Percentiles rank a stretch among this genome's conserved stretches.
Evolutionary conservation across 2,113 vertebrate genomes (phyloP).

Genomic region (Mungos mungo): DNA sequence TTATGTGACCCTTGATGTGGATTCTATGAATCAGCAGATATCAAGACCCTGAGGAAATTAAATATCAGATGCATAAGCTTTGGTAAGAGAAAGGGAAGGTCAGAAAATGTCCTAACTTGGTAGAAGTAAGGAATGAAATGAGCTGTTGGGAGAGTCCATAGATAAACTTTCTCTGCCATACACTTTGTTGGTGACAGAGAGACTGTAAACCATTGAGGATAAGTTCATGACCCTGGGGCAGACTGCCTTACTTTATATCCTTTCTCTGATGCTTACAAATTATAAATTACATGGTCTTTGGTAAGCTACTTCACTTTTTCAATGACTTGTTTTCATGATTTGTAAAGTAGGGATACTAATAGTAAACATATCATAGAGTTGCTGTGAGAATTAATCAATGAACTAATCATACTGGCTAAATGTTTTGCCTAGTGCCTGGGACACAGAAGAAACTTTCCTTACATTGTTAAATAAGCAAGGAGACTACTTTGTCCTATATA

Average conservation of each 20-base stretch:
- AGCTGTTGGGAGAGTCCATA: not conserved
- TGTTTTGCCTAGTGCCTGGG: not conserved
- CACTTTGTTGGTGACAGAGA: not conserved
- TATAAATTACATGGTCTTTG: too few species aligned
- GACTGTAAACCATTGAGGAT: not conserved
- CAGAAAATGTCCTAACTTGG: not conserved
- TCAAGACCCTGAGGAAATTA: not conserved
- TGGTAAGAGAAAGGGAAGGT: not conserved
- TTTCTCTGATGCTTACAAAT: not conserved
- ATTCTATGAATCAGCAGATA: not conserved
- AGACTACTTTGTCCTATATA: conserved; percentile 22
- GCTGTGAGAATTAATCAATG: conserved; percentile 9
- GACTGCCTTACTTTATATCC: not conserved
- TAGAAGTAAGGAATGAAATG: not conserved
- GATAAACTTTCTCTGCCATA: not conserved
- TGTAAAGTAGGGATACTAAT: not conserved
- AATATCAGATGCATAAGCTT: not conserved
- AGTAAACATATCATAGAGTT: not conserved
- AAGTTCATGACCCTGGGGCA: not conserved
- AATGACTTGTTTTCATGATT: conserved; percentile 21
- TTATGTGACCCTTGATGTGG: not conserved
- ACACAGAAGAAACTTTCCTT: not conserved
- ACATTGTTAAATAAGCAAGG: conserved; percentile 17
- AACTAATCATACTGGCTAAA: conserved; percentile 7
- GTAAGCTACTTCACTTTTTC: conserved; percentile 21